Evolutionary conservation across 2,888 invertebrate species (phyloP), one percentile per base, ranked within the genome.

Genomic region (Drosophila flavopinicola): DNA sequence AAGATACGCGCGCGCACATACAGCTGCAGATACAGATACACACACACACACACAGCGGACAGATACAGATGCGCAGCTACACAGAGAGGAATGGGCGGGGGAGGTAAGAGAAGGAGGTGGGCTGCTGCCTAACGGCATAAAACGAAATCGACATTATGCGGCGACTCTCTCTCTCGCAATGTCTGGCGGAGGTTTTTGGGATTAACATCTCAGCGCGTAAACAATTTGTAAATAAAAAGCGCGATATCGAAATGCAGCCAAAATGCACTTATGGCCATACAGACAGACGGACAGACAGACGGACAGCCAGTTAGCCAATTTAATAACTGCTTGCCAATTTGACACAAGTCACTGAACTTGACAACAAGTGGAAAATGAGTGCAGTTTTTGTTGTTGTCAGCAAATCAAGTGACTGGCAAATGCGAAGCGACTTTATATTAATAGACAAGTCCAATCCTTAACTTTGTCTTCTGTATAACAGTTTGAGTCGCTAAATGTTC

Each of bases 201-300:
- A 84, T 84, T 84, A 78, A 84, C 79, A 84, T 84, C 83, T 85
- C 83, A 77, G 83, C 85, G 83, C 85, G 83, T 85, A 83, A 85
- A 79, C 86, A 88, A 87, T 87, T 88, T 88, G 87, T 87, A 88
- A 88, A 88, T 85, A 80, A 85, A 87, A 88, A 83, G 84, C 85
- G 77, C 79, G 67, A 58, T 77, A 87, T 78, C 80, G 72, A 71
- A 76, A 75, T 75, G 73, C 67, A 68, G 54, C 63, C 59, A 63
- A 71, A 64, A 74, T 71, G 79, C 79, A 79, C 77, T 79, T 83
- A 78, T 76, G 71, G 79, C 74, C 74, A 72, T 38, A 37, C n/a
- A n/a, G n/a, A n/a, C n/a, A n/a, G n/a, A n/a, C n/a, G n/a, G n/a
- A n/a, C n/a, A n/a, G n/a, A n/a, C n/a, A n/a, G n/a, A n/a, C n/a